These are phyloP conservation scores for Rosalia funebris DNA, from an alignment of 2,888 invertebrate species.

Conservation along the genomic window DNA sequence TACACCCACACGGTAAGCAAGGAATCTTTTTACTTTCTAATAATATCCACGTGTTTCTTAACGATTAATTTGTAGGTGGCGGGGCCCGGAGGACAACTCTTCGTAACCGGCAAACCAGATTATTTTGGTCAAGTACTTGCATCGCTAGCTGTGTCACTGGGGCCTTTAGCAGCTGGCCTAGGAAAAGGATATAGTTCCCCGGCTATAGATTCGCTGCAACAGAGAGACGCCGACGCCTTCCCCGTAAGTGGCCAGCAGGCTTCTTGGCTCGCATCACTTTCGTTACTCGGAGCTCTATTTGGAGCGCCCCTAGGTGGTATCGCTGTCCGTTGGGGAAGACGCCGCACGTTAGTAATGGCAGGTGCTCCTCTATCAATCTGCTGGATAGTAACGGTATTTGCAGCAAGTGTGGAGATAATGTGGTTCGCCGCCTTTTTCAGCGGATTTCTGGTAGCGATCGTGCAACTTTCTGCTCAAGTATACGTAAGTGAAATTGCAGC, in stretches of 20 bases:
- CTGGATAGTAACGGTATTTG: slow-evolving; percentile 84
- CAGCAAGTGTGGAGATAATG: slow-evolving; percentile 81
- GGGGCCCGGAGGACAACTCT: slow-evolving; percentile 57
- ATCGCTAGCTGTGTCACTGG: slow-evolving; percentile 80
- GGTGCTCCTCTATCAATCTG: slow-evolving; percentile 81
- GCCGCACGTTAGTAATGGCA: slow-evolving; percentile 75
- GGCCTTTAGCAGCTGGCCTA: slow-evolving; percentile 81
- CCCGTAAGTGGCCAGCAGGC: slow-evolving; percentile 78
- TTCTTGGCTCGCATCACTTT: slow-evolving; percentile 84
- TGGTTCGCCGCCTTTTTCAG: slow-evolving; percentile 86
- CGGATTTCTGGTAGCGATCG: slow-evolving; percentile 68
- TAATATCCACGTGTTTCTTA: slow-evolving; percentile 1
- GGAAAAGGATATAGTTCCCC: slow-evolving; percentile 87
- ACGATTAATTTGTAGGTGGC: slow-evolving; percentile 57
- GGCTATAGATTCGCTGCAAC: slow-evolving; percentile 78
- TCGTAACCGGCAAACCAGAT: slow-evolving; percentile 58
- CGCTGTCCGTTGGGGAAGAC: slow-evolving; percentile 79
- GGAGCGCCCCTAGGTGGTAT: slow-evolving; percentile 84
- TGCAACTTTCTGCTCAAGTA: slow-evolving; percentile 67
- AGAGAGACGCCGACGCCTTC: slow-evolving; percentile 71
- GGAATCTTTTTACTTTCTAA: slow-evolving; percentile 14
- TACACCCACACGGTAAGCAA: slow-evolving; percentile 59
- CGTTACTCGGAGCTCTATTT: slow-evolving; percentile 81
- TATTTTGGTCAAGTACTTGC: slow-evolving; percentile 74
- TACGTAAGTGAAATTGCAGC: slow-evolving; percentile 93